Base-by-base conservation (phyloP, 2,113 vertebrate species). In the Corythornis madagascariensis region DNA sequence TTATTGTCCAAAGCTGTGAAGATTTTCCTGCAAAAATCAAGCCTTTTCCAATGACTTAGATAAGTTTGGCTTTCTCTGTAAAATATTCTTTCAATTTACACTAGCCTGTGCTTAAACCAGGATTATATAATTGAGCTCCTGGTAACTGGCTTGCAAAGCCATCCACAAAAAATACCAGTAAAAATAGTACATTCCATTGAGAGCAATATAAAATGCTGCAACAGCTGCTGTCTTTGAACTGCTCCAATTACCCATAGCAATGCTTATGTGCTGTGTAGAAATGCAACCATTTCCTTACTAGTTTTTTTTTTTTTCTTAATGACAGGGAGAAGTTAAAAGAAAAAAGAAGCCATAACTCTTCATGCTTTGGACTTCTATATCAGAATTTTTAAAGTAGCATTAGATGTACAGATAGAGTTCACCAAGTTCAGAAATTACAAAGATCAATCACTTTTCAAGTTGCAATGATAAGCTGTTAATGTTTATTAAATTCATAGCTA, bases 41-140 rank as follows among this genome's bases (percentile, higher is more conserved):
- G 6, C 47, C 38, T 88, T 50, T 67, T 42, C 10, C 38, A 73
- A 38, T 16, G 4, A 76, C 19, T 12, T 50, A 69, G 24, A 88
- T 60, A 42, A 66, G 24, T 67, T 47, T 91, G 47, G 31, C 19
- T 57, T 89, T 77, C 42, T 28, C 10, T 13, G 15, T 22, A 88
- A 93, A 83, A 91, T 53, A 84, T 31, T 70, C 24, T 83, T 94
- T 81, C 42, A 69, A 76, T 93, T 89, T 84, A 59, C 60, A 91
- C 52, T 16, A 35, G 59, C 16, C 83, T 45, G 11, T 60, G 35
- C 88, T 83, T 88, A 96, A 92, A 82, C 9, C 17, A 88, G 53
- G 66, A 88, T 89, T 94, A 94, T 16, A 33, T 84, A 94, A 92
- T 74, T 93, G 40, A 42, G 50, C 26, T 93, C 13, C 69, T 45